phyloP scores from a whole-genome alignment of 2,888 invertebrate species.

The Crossocerus cetratus region DNA sequence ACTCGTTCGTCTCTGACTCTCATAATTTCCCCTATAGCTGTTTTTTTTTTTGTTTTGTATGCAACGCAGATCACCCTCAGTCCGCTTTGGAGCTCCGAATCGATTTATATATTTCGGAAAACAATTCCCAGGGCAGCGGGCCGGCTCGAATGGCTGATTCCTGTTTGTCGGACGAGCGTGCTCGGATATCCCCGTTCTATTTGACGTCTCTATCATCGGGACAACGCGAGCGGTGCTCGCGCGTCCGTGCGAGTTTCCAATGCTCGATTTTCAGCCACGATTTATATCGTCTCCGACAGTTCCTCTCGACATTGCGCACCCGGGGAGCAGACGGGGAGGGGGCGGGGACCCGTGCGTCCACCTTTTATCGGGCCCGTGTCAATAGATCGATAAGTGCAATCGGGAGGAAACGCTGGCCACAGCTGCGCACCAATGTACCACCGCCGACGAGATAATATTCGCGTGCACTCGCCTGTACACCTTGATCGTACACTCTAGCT shows the following conservation, averaged over 20 bases:
- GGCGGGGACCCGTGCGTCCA: neutral
- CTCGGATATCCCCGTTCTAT: too few species aligned
- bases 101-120: too few species aligned
- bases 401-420: constrained; percentile 12
- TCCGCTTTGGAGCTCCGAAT: too few species aligned
- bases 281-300: constrained; percentile 8
- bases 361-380: constrained; percentile 39
- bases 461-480: neutral
- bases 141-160: too few species aligned
- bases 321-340: neutral
- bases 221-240: neutral
- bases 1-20: too few species aligned
- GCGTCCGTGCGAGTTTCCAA: neutral
- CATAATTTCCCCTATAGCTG: too few species aligned
- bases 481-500: neutral
- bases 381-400: constrained; percentile 45
- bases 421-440: constrained; percentile 16
- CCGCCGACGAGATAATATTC: constrained; percentile 8
- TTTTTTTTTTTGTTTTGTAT: too few species aligned
- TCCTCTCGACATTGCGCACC: neutral
- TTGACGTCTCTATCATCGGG: neutral
- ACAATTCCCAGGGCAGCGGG: too few species aligned
- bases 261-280: neutral
- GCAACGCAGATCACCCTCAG: too few species aligned
- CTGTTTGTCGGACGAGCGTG: too few species aligned